Evolutionary conservation across 2,113 vertebrate species (phyloP), one percentile per base, ranked within the genome.

Genomic region (Pardalotus punctatus): DNA sequence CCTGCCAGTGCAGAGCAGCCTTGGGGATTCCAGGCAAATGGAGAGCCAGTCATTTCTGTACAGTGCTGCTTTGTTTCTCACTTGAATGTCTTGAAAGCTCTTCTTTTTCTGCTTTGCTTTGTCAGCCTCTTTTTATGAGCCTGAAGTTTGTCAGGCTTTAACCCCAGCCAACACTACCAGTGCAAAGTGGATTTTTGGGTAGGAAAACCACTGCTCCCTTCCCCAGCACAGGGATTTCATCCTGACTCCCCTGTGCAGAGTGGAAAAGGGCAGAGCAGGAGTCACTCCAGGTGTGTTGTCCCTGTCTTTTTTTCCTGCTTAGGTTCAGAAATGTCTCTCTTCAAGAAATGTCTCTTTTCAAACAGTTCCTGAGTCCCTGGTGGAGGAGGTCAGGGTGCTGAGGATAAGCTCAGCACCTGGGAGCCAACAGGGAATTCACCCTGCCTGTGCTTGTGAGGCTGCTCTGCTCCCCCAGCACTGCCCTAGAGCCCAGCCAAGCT

Each of bases 1-100:
- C 40, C 92, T 94, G 94, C 66, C 88, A 66, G 87, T 76, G 70
- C 36, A 33, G 7, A 85, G 89, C 93, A 38, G 81, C 89, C 86
- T 40, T 25, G 47, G 88, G 79, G 60, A 56, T 51, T 43, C 53
- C 74, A 35, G 65, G 76, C 66, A 53, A 85, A 53, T 9, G 78
- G 58, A 81, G 67, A 78, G 78, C 76, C 58, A 6, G 38, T 72
- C 58, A 12, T n/a, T 88, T 83, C 12, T 78, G 64, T 38, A 48
- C 24, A 86, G 51, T 17, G 79, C 88, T 42, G 82, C 90, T 96
- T 94, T 94, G 93, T 95, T 83, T 64, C 67, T 81, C 3, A 1
- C 12, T 42, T 72, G 45, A 82, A 77, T 66, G 87, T 88, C 90
- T 90, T 88, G 81, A 95, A 96, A 94, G 92, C 87, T 73, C 21